Evolutionary conservation across 2,797 vertebrate species (phyloP).

Genomic region (Hydrocynus forskahlii): DNA sequence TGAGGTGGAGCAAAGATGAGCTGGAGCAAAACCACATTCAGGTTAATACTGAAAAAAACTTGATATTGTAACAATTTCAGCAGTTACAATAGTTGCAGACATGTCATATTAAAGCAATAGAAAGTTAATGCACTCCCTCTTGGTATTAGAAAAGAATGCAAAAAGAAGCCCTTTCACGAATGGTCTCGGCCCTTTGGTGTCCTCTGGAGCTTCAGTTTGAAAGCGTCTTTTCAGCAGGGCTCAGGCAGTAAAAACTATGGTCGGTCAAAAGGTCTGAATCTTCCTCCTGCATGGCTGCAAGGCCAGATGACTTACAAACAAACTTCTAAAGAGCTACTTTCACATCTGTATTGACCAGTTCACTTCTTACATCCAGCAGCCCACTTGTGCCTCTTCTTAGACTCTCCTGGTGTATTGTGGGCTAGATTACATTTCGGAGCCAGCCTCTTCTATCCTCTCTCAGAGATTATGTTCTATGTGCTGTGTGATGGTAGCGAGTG

Average conservation of each 20-base stretch:
- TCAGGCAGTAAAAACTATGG: background rate
- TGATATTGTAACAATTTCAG: too few species aligned
- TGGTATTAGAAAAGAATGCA: too few species aligned
- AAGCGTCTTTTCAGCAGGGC: background rate
- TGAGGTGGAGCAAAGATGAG: too few species aligned
- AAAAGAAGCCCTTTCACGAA: too few species aligned
- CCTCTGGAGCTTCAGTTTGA: background rate
- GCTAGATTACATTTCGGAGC: constrained; percentile 14
- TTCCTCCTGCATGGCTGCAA: background rate
- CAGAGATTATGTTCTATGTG: constrained; percentile 14
- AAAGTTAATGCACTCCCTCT: too few species aligned
- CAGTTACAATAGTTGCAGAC: too few species aligned
- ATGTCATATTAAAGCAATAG: too few species aligned
- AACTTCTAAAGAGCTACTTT: background rate
- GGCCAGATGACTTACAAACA: constrained; percentile 4
- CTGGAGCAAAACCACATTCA: too few species aligned
- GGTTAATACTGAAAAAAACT: too few species aligned
- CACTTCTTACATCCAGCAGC: background rate
- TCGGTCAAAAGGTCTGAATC: background rate
- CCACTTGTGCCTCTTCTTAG: background rate
- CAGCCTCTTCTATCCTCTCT: constrained; percentile 1
- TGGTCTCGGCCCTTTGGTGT: too few species aligned
- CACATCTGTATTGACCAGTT: constrained; percentile 7
- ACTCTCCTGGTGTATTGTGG: constrained; percentile 5
- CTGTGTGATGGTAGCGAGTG: background rate